Base-by-base conservation (phyloP, 2,888 invertebrate genomes). In the Tyria jacobaeae region DNA sequence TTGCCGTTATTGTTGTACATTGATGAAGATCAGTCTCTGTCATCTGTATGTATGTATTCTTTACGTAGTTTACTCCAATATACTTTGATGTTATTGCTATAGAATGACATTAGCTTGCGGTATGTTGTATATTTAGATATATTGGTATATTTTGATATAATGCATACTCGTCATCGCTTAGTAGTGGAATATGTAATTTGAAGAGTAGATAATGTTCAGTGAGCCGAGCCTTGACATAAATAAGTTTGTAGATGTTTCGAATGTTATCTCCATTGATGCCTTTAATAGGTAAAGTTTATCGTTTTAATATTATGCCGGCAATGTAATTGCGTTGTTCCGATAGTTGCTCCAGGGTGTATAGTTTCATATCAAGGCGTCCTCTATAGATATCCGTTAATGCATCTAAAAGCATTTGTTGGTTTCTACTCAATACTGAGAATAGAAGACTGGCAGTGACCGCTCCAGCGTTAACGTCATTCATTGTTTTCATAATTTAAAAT, bases 11-110 rank as follows among this genome's bases (percentile, higher is more conserved):
- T 21, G 31, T 31, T 12, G 44, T 21, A 34, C 55, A 53, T 53
- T 53, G 53, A 15, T 53, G 53, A 7, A 53, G 41, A 25, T 53
- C 53, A 9, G 15, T 5, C 39, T 53, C 53, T 17, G 39, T 27
- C 39, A 53, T 53, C 15, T 53, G 17, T 41, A 53, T 39, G 24
- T 55, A 55, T 15, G 55, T 55, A 44, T 55, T 55, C 21, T 55
- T 55, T 14, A 55, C 31, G 17, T 44, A 55, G 21, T 55, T 55
- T 5, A 55, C 55, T 14, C 55, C 55, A 34, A 55, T 55, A 31
- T 55, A 55, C 15, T 15, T 49, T 27, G 49, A 15, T 49, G 49
- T 25, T 49, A 15, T n/a, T 7, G 27, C 27, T 24, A 44, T 21
- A 15, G 31, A 44, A 12, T 55, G 55, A 21, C 55, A 55, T 55